Percentiles rank a stretch among this genome's conserved stretches.
These are phyloP conservation scores for Hapalemur alaotrensis DNA, from an alignment of 2,797 vertebrate genomes.

Conservation along the genomic window DNA sequence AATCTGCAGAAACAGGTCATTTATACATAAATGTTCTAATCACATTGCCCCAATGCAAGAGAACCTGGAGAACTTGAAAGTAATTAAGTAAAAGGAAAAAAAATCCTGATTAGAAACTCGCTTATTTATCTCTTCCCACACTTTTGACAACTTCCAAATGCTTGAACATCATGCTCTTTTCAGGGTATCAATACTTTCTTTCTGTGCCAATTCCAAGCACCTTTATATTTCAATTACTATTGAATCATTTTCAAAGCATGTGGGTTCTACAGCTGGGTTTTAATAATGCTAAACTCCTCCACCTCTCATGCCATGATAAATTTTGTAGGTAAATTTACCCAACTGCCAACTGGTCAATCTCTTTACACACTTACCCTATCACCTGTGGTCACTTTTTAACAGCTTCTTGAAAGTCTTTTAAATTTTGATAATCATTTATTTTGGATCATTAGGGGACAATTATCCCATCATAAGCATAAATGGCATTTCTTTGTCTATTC, in stretches of 20 bases:
- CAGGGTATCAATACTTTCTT: background rate
- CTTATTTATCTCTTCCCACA: background rate
- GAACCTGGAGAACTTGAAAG: background rate
- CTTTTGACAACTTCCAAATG: slow-evolving; percentile 26
- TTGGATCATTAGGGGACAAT: background rate
- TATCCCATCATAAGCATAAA: background rate
- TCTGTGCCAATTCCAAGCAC: background rate
- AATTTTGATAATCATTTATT: slow-evolving; percentile 7
- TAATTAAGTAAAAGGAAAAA: background rate
- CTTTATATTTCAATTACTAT: background rate
- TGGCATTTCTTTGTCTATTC: background rate
- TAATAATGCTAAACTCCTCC: background rate
- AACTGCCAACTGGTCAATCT: background rate
- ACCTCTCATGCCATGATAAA: background rate
- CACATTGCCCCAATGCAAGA: background rate
- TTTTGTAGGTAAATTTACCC: background rate
- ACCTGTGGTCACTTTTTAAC: background rate
- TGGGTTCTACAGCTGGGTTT: background rate
- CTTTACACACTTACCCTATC: background rate
- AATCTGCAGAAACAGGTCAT: background rate
- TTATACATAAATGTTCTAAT: slow-evolving; percentile 20
- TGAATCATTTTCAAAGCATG: background rate
- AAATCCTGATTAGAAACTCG: background rate
- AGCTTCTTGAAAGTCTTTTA: background rate
- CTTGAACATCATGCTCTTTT: background rate